Percentiles rank a stretch among this genome's conserved stretches.
Evolutionary conservation across 2,888 invertebrate species (phyloP).

Genomic region (Linnaemya vulpina): DNA sequence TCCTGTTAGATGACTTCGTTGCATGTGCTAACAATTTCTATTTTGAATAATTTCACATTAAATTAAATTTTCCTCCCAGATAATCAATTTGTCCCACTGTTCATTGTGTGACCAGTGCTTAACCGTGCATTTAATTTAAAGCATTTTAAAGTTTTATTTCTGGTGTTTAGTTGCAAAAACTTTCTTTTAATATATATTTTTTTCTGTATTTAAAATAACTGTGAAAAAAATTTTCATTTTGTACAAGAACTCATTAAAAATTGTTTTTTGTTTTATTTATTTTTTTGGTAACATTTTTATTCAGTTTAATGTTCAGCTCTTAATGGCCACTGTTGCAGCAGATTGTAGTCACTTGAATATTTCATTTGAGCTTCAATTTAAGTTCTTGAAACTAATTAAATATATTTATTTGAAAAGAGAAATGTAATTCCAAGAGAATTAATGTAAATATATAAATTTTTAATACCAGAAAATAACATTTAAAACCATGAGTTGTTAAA

Average conservation of each 20-base stretch:
- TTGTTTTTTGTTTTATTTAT: background rate
- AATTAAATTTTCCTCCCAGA: background rate
- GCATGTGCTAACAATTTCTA: no score
- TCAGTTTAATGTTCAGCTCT: constrained; percentile 22
- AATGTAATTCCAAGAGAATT: background rate
- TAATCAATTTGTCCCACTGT: constrained; percentile 13
- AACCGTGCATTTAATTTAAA: constrained; percentile 53
- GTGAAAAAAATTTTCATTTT: constrained; percentile 1
- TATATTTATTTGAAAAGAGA: constrained; percentile 18
- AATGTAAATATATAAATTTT: background rate
- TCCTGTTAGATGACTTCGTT: no score
- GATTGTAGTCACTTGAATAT: constrained; percentile 13
- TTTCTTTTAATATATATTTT: constrained; percentile 13
- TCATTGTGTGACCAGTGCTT: constrained; percentile 37
- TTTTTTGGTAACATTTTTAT: no score
- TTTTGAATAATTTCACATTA: background rate
- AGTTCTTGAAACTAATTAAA: constrained; percentile 20
- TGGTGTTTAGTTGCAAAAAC: constrained; percentile 15
- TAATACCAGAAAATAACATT: background rate
- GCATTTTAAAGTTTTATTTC: constrained; percentile 41
- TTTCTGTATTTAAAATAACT: constrained; percentile 12
- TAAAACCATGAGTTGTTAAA: no score
- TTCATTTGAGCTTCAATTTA: constrained; percentile 29
- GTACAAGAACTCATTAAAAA: constrained; percentile 3
- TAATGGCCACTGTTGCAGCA: constrained; percentile 42